Evolutionary conservation across 2,113 vertebrate species (phyloP).

Genomic region (Cercocebus atys): DNA sequence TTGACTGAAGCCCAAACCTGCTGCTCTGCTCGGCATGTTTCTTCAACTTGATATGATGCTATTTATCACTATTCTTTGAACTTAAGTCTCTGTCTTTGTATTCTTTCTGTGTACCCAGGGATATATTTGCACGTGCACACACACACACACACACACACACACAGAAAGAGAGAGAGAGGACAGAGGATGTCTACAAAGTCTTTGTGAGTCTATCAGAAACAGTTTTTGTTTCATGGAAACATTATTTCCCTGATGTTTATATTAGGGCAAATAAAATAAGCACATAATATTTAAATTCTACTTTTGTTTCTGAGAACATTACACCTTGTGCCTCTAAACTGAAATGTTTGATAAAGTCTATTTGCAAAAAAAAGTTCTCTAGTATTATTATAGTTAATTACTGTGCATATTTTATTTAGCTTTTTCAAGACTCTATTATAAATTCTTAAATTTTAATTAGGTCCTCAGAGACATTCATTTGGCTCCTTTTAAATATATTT

Average conservation of each 20-base stretch:
- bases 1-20: not conserved
- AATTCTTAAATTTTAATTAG: not conserved
- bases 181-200: too few relatives aligned
- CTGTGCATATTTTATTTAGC: not conserved
- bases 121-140: not conserved
- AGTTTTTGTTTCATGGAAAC: not conserved
- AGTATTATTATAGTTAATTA: not conserved
- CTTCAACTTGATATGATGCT: not conserved
- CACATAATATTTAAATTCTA: not conserved
- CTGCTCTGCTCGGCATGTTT: not conserved
- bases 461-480: not conserved
- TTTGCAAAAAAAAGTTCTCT: not conserved
- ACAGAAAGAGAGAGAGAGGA: too few relatives aligned
- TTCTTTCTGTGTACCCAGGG: not conserved
- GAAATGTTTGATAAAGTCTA: not conserved
- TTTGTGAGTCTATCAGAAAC: not conserved
- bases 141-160: not conserved
- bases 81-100: not conserved
- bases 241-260: not conserved
- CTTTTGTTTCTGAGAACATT: not conserved
- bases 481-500: not conserved
- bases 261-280: not conserved
- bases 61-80: not conserved
- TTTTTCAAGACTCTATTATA: not conserved
- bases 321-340: not conserved